Base-by-base conservation (phyloP, 1,140 invertebrate species). In the Pachyrhynchus sulphureomaculatus region DNA sequence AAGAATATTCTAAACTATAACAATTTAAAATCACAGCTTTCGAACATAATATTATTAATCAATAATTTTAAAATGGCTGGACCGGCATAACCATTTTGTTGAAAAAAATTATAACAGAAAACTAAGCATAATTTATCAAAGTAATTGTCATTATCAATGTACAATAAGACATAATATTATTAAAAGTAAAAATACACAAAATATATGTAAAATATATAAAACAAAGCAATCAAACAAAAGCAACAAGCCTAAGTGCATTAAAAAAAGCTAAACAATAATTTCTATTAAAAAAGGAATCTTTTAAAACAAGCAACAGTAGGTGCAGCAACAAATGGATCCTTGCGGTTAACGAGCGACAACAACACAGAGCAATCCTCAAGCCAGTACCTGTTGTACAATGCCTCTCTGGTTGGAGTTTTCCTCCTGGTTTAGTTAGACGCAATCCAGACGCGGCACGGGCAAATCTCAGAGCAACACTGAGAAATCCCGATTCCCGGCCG, bases 341-440 rank as follows among this genome's bases (percentile, higher is more conserved):
- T 34, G 18, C 48, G 36, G 15, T 13, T 36, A 42, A 20, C 39
- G 15, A 29, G 26, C 26, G 26, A 29, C 26, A 29, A 10, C n/a
- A n/a, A n/a, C n/a, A n/a, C n/a, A n/a, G n/a, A n/a, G n/a, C 26
- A 29, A 29, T 29, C 12, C 26, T 42, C 18, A 42, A 42, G 39
- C 17, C 13, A 41, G 32, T 53, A 53, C 51, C 51, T 53, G 51
- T 53, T 53, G 51, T 53, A 53, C 51, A 41, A 21, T 41, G 9
- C 39, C 18, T 21, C 39, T 42, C 39, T 20, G 39, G 21, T 42
- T 42, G 39, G 21, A 42, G 15, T 42, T 18, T 42, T 42, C 39
- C 39, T 42, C 39, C 39, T 42, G 39, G 18, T 42, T 42, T 21
- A 8, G 39, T 1, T 42, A 9, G 13, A 20, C 8, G 18, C 5